A percentile compares a stretch with the other conserved stretches of the same genome.
phyloP scores from a whole-genome alignment of 1,140 invertebrate genomes.

The Copidosoma floridanum region DNA sequence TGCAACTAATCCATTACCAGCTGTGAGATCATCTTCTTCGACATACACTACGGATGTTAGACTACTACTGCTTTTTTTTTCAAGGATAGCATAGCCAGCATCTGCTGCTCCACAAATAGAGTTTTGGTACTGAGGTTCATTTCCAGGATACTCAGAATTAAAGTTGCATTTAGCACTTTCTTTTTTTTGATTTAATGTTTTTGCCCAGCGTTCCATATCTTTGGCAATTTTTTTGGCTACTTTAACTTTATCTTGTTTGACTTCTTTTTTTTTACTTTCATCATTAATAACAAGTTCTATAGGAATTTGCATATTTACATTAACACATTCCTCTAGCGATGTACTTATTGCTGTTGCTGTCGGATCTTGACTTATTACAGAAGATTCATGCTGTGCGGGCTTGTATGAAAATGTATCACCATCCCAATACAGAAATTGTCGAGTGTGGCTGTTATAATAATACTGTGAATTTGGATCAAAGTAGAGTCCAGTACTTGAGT shows the following conservation, averaged over 20 bases:
- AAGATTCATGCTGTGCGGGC: slow-evolving; percentile 55
- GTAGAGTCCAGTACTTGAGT: slow-evolving; percentile 87
- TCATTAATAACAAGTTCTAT: slow-evolving; percentile 43
- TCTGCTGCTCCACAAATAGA: slow-evolving; percentile 75
- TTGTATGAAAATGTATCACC: slow-evolving; percentile 76
- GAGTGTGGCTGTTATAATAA: slow-evolving; percentile 86
- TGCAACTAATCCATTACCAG: slow-evolving; percentile 64
- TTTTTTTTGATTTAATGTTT: slow-evolving; percentile 95
- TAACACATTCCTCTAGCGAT: too few relatives aligned
- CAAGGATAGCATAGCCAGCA: slow-evolving; percentile 84
- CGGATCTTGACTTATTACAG: not conserved
- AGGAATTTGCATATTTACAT: not conserved
- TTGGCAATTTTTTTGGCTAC: slow-evolving; percentile 98
- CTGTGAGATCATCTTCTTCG: slow-evolving; percentile 50
- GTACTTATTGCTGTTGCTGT: not conserved
- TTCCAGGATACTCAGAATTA: slow-evolving; percentile 57
- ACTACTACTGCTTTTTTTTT: slow-evolving; percentile 60
- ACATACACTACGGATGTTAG: slow-evolving; percentile 40
- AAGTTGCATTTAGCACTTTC: slow-evolving; percentile 73
- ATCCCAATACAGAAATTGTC: slow-evolving; percentile 96
- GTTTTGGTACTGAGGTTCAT: slow-evolving; percentile 41
- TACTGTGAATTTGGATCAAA: slow-evolving; percentile 95
- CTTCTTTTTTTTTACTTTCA: slow-evolving; percentile 58
- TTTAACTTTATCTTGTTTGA: slow-evolving; percentile 89
- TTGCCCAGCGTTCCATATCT: slow-evolving; percentile 85